These are phyloP conservation scores for Gephyroberyx darwinii DNA, from an alignment of 2,797 vertebrate genomes.

Conservation along the genomic window DNA sequence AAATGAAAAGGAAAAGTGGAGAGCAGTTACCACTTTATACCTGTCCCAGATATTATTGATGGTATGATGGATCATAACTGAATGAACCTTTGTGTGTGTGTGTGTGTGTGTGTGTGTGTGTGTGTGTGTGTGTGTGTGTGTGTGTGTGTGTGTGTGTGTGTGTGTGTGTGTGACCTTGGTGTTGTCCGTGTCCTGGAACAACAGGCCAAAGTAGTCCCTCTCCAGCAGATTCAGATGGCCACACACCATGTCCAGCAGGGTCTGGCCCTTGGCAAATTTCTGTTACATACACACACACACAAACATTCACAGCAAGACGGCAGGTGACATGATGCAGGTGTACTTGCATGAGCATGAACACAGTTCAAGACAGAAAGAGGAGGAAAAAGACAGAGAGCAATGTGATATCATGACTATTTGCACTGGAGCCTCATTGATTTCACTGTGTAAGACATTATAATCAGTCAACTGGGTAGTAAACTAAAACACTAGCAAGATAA, in stretches of 20 bases:
- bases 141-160: too few species aligned
- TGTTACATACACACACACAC: conserved; percentile 67
- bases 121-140: conserved; percentile 32
- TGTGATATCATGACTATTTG: not conserved
- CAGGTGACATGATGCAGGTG: conserved; percentile 15
- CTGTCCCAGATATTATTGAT: too few species aligned
- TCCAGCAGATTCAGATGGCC: conserved; percentile 98
- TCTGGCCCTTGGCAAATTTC: conserved; percentile 94
- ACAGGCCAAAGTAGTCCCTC: conserved; percentile 97
- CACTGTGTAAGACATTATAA: not conserved
- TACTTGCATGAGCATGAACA: not conserved
- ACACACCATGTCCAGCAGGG: conserved; percentile 94
- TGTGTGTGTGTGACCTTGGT: conserved; percentile 86
- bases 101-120: conserved; percentile 41
- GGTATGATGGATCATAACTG: too few species aligned
- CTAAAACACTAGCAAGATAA: not conserved
- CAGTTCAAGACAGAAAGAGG: conserved; percentile 7
- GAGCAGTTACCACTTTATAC: too few species aligned
- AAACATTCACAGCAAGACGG: conserved; percentile 29
- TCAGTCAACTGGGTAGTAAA: not conserved
- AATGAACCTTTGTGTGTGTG: not conserved
- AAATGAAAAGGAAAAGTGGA: not conserved
- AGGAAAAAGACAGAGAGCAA: not conserved
- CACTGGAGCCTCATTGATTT: not conserved
- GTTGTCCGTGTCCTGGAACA: conserved; percentile 92